Evolutionary conservation across 2,113 vertebrate genomes (phyloP).

Genomic region (Eudyptes chrysolophus): DNA sequence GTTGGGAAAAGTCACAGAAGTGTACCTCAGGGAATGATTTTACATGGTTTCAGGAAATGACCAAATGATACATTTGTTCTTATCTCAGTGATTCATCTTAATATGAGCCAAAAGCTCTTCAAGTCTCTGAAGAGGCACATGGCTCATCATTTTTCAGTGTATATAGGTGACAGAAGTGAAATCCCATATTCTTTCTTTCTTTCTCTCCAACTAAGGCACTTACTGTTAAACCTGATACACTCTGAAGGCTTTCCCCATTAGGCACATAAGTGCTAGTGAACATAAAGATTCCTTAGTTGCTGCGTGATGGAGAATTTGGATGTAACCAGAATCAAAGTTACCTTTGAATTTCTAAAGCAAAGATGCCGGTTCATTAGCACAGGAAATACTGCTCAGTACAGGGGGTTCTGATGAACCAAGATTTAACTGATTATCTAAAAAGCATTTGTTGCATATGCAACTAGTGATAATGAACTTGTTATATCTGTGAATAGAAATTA

Average conservation of each 20-base stretch:
- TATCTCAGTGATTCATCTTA: neutral
- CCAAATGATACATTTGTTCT: neutral
- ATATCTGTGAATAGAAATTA: neutral
- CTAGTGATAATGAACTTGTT: neutral
- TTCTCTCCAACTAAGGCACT: neutral
- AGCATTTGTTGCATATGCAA: neutral
- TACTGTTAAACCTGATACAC: neutral
- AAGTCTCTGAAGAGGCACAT: neutral
- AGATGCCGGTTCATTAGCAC: neutral
- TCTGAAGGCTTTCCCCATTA: neutral
- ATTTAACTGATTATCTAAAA: neutral
- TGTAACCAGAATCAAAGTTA: neutral
- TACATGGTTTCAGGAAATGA: neutral
- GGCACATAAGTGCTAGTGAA: slow-evolving; percentile 8
- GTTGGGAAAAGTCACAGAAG: neutral
- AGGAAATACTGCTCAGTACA: neutral
- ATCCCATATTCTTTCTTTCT: neutral
- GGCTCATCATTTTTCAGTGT: neutral
- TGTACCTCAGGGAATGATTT: neutral
- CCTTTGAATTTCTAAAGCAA: neutral
- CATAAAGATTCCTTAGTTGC: neutral
- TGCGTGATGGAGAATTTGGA: neutral
- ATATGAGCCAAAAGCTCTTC: neutral
- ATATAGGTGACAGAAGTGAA: neutral
- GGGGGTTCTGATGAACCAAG: neutral